These are phyloP conservation scores for Eupithecia subumbrata DNA, from an alignment of 2,888 invertebrate genomes.

Conservation along the genomic window DNA sequence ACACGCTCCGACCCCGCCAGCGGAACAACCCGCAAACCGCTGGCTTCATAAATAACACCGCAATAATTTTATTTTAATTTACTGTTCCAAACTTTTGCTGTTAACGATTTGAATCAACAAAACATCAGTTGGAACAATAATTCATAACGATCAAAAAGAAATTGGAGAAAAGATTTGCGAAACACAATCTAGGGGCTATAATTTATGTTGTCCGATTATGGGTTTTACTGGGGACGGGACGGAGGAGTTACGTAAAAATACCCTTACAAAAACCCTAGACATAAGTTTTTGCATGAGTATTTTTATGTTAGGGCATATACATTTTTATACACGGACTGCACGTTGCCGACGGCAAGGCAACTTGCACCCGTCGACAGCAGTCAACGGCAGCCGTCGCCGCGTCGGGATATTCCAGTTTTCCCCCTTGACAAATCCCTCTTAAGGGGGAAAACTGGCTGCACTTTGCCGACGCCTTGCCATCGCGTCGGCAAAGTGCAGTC, in stretches of 20 bases:
- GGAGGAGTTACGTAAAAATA: neutral
- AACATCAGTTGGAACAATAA: conserved; percentile 37
- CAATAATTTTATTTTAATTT: conserved; percentile 37
- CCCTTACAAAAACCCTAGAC: neutral
- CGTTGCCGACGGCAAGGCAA: too few species aligned
- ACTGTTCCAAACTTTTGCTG: conserved; percentile 30
- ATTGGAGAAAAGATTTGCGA: conserved; percentile 41
- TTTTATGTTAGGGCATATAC: too few species aligned
- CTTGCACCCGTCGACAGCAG: too few species aligned
- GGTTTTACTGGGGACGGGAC: neutral
- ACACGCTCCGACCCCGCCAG: conserved; percentile 12
- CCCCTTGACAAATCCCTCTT: too few species aligned
- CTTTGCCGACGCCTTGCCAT: too few species aligned
- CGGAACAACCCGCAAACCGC: conserved; percentile 31
- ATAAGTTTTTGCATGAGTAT: neutral
- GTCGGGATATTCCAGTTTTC: too few species aligned
- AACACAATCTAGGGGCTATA: conserved; percentile 17
- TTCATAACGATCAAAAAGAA: conserved; percentile 33
- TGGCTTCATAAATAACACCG: conserved; percentile 33
- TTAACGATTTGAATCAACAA: conserved; percentile 38
- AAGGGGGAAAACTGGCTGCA: too few species aligned
- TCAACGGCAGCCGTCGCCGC: too few species aligned
- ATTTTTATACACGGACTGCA: too few species aligned
- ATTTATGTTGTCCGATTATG: conserved; percentile 2
- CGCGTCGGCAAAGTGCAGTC: too few species aligned